A percentile compares a stretch with the other conserved stretches of the same genome.
These are phyloP conservation scores for Maniola jurtina DNA, from an alignment of 1,140 invertebrate genomes.

Conservation along the genomic window DNA sequence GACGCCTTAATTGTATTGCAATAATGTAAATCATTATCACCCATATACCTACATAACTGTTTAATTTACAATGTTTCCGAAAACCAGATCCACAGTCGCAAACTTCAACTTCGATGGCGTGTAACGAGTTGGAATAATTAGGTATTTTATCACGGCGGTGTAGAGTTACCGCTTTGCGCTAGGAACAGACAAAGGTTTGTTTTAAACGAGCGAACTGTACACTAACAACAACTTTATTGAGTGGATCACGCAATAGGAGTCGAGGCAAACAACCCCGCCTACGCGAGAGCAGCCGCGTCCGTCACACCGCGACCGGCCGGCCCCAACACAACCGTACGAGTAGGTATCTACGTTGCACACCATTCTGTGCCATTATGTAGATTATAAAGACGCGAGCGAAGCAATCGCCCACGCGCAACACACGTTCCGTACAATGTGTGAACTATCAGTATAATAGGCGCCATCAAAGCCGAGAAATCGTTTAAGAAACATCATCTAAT, in stretches of 20 bases:
- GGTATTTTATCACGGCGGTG: not conserved
- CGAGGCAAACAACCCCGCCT: conserved; percentile 72
- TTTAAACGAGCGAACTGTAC: not conserved
- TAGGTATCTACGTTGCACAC: not conserved
- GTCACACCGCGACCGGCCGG: conserved; percentile 25
- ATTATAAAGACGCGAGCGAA: conserved; percentile 26
- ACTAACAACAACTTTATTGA: conserved; percentile 66
- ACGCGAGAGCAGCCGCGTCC: conserved; percentile 40
- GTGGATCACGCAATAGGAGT: conserved; percentile 64
- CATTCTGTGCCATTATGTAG: not conserved
- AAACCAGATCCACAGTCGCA: conserved; percentile 3
- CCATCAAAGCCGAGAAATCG: conserved; percentile 40
- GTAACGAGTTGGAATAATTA: too few relatives aligned
- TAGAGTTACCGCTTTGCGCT: not conserved
- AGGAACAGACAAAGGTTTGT: not conserved
- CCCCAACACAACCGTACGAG: conserved; percentile 25
- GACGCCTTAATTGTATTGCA: conserved; percentile 66
- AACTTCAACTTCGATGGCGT: not conserved
- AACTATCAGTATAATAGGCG: conserved; percentile 48
- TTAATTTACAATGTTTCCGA: conserved; percentile 34
- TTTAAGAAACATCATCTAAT: conserved; percentile 39
- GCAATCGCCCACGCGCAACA: conserved; percentile 43
- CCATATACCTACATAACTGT: conserved; percentile 33
- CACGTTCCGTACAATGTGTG: conserved; percentile 40
- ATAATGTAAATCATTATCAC: conserved; percentile 57